Conservation (phyloP, 2,113 vertebrate species). For the Scomber japonicus region DNA sequence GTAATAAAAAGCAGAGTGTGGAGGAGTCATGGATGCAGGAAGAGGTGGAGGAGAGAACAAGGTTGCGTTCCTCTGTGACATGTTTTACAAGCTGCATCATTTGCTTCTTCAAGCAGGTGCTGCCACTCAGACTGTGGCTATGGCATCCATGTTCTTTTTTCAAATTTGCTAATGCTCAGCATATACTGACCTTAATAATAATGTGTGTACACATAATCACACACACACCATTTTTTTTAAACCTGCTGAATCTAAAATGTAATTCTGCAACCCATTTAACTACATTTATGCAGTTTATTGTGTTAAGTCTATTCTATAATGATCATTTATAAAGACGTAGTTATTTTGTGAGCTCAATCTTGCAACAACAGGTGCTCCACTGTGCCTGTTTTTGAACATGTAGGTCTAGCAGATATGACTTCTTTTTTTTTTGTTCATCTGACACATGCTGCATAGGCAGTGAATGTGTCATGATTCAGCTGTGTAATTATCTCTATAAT, state of each 20-base stretch:
- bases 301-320: no score
- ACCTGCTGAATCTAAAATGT: not conserved
- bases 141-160: conserved; percentile 17
- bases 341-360: conserved; percentile 13
- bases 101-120: conserved; percentile 41
- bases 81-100: conserved; percentile 48
- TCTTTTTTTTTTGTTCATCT: not conserved
- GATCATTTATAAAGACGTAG: no score
- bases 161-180: not conserved
- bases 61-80: conserved; percentile 42
- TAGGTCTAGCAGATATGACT: conserved; percentile 18
- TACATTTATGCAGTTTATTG: no score
- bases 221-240: not conserved
- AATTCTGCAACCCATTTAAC: no score
- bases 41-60: conserved; percentile 28
- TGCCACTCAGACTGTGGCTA: conserved; percentile 1
- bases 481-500: conserved; percentile 55
- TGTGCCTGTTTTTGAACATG: conserved; percentile 12
- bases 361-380: conserved; percentile 47
- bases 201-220: not conserved
- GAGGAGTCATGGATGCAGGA: conserved; percentile 37
- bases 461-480: conserved; percentile 64
- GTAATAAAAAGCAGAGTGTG: conserved; percentile 76
- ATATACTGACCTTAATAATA: not conserved
- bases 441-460: conserved; percentile 54